Conservation (phyloP, 2,113 vertebrate species). For the Edolisoma coerulescens region DNA sequence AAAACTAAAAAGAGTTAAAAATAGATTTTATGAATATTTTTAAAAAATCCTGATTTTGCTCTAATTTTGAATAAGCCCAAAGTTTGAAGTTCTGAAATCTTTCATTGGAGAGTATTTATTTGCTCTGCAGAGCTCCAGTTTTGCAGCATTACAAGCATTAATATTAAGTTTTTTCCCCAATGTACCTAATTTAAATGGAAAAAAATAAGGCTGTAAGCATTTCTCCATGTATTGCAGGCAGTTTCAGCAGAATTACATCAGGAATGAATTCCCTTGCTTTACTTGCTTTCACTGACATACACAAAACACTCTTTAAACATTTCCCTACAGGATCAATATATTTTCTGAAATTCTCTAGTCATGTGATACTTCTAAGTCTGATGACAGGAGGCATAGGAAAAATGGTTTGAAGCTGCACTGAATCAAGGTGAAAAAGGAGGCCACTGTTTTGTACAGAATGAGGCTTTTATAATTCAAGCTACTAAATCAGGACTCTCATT, state of each 20-base stretch:
- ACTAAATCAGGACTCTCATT: neutral
- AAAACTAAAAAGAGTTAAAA: neutral
- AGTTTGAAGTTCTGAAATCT: neutral
- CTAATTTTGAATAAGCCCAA: neutral
- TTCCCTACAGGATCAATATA: neutral
- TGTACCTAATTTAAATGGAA: neutral
- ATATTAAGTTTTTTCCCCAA: neutral
- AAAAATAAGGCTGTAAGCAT: neutral
- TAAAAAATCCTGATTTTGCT: neutral
- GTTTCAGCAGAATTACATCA: neutral
- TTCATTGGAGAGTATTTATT: neutral
- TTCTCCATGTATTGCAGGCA: neutral
- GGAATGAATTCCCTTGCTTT: neutral
- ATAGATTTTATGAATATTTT: neutral
- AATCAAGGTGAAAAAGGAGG: neutral
- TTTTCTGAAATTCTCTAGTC: neutral
- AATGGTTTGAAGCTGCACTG: neutral
- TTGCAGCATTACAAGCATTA: neutral
- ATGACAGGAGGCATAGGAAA: neutral
- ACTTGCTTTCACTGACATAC: neutral
- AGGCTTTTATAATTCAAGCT: neutral
- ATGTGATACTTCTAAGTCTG: neutral
- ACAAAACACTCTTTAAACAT: neutral
- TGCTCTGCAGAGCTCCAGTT: neutral
- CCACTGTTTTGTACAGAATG: neutral